These are phyloP conservation scores for Criorhina ranunculi DNA, from an alignment of 2,888 invertebrate genomes.

Conservation along the genomic window DNA sequence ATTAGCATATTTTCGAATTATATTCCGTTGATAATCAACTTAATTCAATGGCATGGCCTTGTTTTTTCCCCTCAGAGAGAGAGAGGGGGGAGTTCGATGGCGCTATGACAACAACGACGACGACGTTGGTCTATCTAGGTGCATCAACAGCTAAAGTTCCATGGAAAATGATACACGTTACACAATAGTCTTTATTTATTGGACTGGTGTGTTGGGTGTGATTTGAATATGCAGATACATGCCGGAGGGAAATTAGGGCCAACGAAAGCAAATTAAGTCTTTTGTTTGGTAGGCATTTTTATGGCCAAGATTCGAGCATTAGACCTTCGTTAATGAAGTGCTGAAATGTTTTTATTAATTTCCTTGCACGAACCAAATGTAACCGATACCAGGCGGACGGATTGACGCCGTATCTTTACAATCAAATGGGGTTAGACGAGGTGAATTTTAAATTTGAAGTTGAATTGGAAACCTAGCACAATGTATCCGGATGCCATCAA, in stretches of 20 bases:
- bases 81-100: constrained; percentile 38
- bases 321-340: constrained; percentile 63
- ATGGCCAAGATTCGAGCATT: constrained; percentile 51
- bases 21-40: constrained; percentile 52
- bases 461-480: neutral
- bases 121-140: neutral
- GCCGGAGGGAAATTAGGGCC: constrained; percentile 36
- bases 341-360: constrained; percentile 65
- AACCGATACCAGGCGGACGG: constrained; percentile 14
- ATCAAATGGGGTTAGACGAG: constrained; percentile 21
- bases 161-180: constrained; percentile 51
- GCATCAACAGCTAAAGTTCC: constrained; percentile 25
- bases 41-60: constrained; percentile 33
- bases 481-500: too few relatives aligned
- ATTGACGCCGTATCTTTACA: neutral
- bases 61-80: neutral
- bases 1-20: constrained; percentile 64
- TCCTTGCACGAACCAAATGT: constrained; percentile 7
- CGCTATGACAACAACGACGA: constrained; percentile 24
- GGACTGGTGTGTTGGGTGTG: constrained; percentile 31
- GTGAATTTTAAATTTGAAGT: constrained; percentile 5
- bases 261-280: constrained; percentile 65
- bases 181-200: constrained; percentile 47
- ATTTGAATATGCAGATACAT: constrained; percentile 66
- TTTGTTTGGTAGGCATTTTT: constrained; percentile 48